Conservation (phyloP, 1,140 invertebrate species). For the Heliothis subflexa region DNA sequence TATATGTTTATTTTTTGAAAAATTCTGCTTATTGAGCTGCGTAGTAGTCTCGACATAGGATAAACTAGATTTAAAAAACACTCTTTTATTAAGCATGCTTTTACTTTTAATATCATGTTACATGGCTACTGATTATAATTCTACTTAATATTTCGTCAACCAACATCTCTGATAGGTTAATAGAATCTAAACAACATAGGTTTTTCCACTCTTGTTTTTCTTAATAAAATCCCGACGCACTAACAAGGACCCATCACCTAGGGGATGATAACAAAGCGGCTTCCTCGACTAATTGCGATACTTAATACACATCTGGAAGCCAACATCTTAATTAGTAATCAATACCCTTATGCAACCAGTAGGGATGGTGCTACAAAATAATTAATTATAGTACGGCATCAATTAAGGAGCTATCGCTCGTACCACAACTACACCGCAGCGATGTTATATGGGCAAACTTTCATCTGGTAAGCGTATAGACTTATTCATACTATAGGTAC, state of each 20-base stretch:
- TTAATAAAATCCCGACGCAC: not conserved
- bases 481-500: too few species aligned
- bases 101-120: too few species aligned
- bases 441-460: too few species aligned
- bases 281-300: slow-evolving; percentile 34
- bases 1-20: too few species aligned
- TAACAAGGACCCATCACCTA: slow-evolving; percentile 12
- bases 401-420: not conserved
- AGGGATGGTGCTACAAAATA: slow-evolving; percentile 5
- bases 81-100: too few species aligned
- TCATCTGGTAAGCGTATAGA: too few species aligned
- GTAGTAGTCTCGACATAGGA: too few species aligned
- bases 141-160: not conserved
- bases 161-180: not conserved
- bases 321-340: slow-evolving; percentile 41
- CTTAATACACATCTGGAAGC: slow-evolving; percentile 29
- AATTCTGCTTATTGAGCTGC: too few species aligned
- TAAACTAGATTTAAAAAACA: too few species aligned
- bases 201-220: slow-evolving; percentile 18
- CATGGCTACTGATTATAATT: too few species aligned
- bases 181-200: not conserved
- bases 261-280: slow-evolving; percentile 26
- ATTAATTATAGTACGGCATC: slow-evolving; percentile 23
- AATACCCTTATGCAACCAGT: slow-evolving; percentile 27
- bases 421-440: too few species aligned